phyloP scores from a whole-genome alignment of 2,888 invertebrate species.

The Ypsolopha sequella region DNA sequence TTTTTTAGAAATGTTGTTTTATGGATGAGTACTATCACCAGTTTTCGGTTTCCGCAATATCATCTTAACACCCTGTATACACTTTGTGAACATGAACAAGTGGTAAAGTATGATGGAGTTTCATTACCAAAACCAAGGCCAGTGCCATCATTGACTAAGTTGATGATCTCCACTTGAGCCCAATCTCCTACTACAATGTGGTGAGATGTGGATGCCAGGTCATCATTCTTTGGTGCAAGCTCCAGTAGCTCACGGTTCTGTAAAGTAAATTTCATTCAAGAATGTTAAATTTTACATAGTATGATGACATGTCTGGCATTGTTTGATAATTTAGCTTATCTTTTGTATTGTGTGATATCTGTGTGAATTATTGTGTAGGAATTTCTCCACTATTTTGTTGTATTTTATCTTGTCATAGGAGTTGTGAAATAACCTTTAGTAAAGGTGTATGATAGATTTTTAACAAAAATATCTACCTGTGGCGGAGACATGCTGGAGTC shows the following conservation, averaged over 20 bases:
- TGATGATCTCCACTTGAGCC: conserved; percentile 98
- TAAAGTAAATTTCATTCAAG: conserved; percentile 4
- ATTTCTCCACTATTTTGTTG: too few relatives aligned
- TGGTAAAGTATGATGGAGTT: neutral
- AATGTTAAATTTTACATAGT: too few relatives aligned
- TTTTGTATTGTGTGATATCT: too few relatives aligned
- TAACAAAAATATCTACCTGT: conserved; percentile 60
- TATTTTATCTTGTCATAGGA: neutral
- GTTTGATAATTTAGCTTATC: too few relatives aligned
- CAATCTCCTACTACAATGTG: conserved; percentile 84
- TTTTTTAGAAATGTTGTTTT: too few relatives aligned
- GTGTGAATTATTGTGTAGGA: too few relatives aligned
- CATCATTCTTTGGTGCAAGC: conserved; percentile 71
- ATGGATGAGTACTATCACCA: too few relatives aligned
- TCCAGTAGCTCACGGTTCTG: conserved; percentile 75
- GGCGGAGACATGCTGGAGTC: conserved; percentile 87
- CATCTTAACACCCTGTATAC: too few relatives aligned
- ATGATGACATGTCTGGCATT: too few relatives aligned
- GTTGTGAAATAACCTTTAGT: neutral
- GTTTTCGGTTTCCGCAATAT: too few relatives aligned
- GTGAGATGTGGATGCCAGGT: conserved; percentile 44
- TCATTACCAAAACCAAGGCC: conserved; percentile 92
- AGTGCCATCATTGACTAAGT: conserved; percentile 96
- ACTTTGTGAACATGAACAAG: neutral
- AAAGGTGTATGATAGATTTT: neutral